Evolutionary conservation across 2,797 vertebrate genomes (phyloP).

Genomic region (Lemur catta): DNA sequence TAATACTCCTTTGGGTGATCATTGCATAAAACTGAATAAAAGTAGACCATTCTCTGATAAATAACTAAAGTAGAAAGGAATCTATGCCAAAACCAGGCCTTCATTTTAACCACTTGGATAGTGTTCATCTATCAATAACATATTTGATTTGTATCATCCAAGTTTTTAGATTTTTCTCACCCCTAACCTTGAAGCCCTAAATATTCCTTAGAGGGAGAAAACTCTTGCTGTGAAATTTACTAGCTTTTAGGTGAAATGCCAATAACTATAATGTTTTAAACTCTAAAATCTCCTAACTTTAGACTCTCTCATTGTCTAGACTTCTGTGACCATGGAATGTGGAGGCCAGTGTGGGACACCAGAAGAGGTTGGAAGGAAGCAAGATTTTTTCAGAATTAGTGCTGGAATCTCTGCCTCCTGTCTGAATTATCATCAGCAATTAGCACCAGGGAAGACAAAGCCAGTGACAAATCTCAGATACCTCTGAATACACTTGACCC

Average conservation of each 20-base stretch:
- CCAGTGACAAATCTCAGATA: background rate
- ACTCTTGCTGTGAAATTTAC: background rate
- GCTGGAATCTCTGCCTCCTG: background rate
- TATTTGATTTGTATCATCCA: background rate
- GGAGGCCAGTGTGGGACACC: background rate
- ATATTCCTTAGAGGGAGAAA: background rate
- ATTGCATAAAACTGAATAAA: conserved; percentile 25
- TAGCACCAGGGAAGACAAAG: background rate
- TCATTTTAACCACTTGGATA: background rate
- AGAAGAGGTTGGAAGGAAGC: background rate
- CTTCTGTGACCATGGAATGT: background rate
- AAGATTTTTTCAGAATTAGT: background rate
- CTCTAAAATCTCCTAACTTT: background rate
- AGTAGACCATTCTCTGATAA: conserved; percentile 28
- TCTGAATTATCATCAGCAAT: background rate
- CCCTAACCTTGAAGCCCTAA: background rate
- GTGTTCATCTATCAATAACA: background rate
- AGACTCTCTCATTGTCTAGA: background rate
- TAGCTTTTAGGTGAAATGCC: background rate
- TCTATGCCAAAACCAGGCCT: background rate
- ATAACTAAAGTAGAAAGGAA: conserved; percentile 36
- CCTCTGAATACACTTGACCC: background rate
- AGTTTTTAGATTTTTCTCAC: background rate
- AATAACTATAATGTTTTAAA: background rate
- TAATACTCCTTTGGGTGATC: conserved; percentile 33